These are phyloP conservation scores for Leucoraja erinaceus DNA, from an alignment of 2,113 vertebrate species.

Conservation along the genomic window DNA sequence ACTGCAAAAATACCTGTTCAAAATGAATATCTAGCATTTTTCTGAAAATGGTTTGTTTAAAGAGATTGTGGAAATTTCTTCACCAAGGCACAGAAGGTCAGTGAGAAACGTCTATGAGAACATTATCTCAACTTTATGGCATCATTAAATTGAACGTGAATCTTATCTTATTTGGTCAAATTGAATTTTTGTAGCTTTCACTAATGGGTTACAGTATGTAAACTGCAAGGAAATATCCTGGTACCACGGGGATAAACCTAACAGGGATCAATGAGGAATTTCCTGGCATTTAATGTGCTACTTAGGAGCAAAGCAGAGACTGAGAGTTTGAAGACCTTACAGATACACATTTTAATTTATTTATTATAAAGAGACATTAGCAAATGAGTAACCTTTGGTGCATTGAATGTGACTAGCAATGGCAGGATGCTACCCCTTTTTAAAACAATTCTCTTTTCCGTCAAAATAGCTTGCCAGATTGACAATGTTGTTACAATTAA, in stretches of 20 bases:
- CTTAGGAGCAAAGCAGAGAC: not conserved
- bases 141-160: not conserved
- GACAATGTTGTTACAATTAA: too few species aligned
- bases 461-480: too few species aligned
- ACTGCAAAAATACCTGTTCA: not conserved
- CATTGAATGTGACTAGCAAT: too few species aligned
- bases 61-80: constrained; percentile 22
- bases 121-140: constrained; percentile 28
- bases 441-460: too few species aligned
- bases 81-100: constrained; percentile 32
- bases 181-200: constrained; percentile 10
- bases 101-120: not conserved
- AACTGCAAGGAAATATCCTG: constrained; percentile 24
- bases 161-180: constrained; percentile 22
- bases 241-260: not conserved
- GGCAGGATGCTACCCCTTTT: too few species aligned
- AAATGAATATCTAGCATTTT: not conserved
- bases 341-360: not conserved
- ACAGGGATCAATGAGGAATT: not conserved
- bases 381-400: not conserved
- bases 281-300: not conserved
- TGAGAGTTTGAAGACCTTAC: not conserved
- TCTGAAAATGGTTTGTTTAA: constrained; percentile 25
- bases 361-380: not conserved
- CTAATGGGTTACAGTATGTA: not conserved